phyloP scores from a whole-genome alignment of 2,888 invertebrate genomes.

The Cheilosia variabilis region DNA sequence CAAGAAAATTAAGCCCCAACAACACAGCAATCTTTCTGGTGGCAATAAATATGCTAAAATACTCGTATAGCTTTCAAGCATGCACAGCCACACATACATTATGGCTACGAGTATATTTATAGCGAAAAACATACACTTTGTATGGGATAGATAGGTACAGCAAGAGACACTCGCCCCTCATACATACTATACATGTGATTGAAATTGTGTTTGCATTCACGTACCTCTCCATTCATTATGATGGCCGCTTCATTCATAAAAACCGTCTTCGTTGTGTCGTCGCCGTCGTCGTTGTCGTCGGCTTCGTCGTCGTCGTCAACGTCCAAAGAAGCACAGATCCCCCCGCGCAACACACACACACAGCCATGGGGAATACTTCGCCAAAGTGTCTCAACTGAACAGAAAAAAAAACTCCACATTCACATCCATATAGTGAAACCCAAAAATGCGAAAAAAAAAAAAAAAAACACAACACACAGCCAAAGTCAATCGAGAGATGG shows the following conservation, averaged over 20 bases:
- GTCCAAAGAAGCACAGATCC: conserved; percentile 44
- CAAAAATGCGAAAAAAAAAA: conserved; percentile 57
- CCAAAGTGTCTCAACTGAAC: conserved; percentile 76
- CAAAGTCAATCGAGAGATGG: conserved; percentile 48
- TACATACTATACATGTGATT: conserved; percentile 48
- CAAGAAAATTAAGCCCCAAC: conserved; percentile 22
- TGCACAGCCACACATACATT: conserved; percentile 38
- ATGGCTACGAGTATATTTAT: conserved; percentile 27
- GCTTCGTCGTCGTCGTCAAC: conserved; percentile 38
- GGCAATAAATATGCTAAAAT: conserved; percentile 67
- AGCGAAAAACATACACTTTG: conserved; percentile 44
- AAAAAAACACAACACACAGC: conserved; percentile 28
- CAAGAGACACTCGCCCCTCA: conserved; percentile 34
- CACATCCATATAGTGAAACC: conserved; percentile 47
- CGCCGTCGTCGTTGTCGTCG: conserved; percentile 52
- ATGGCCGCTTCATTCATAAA: conserved; percentile 81
- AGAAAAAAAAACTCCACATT: conserved; percentile 17
- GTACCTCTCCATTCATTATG: conserved; percentile 81
- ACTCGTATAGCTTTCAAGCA: conserved; percentile 62
- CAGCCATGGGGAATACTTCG: conserved; percentile 50
- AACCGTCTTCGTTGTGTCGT: conserved; percentile 77
- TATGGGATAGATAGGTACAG: conserved; percentile 45
- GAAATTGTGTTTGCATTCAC: conserved; percentile 76
- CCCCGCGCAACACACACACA: conserved; percentile 43
- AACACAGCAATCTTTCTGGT: conserved; percentile 40